These are phyloP conservation scores for Myotis brandtii DNA, from an alignment of 2,113 vertebrate species.

Conservation along the genomic window DNA sequence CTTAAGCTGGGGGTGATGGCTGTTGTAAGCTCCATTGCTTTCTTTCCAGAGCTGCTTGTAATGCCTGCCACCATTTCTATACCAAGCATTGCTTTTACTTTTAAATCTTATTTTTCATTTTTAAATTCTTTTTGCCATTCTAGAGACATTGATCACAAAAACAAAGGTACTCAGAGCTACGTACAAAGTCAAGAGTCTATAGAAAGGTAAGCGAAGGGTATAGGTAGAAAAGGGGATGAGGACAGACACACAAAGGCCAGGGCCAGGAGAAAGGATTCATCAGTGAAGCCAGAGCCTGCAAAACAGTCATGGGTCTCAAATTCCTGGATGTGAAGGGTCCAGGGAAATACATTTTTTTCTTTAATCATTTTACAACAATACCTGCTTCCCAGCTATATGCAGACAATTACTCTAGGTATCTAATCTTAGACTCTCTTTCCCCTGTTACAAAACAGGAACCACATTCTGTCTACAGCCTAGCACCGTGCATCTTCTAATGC, in stretches of 20 bases:
- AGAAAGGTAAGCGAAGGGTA: neutral
- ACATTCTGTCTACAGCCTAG: neutral
- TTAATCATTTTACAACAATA: slow-evolving; percentile 7
- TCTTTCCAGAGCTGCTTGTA: neutral
- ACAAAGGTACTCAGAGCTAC: neutral
- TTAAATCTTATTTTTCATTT: neutral
- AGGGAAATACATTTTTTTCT: neutral
- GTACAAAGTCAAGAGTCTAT: neutral
- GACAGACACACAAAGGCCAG: neutral
- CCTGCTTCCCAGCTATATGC: neutral
- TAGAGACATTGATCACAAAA: neutral
- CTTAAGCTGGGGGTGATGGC: neutral
- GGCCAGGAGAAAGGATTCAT: neutral
- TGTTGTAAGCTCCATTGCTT: neutral
- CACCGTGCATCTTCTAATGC: neutral
- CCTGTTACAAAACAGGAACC: neutral
- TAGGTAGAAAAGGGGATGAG: neutral
- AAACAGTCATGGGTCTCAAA: neutral
- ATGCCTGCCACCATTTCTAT: neutral
- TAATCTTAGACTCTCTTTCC: neutral
- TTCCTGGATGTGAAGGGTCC: neutral
- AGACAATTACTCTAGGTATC: neutral
- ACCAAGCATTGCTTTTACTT: neutral
- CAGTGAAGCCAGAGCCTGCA: neutral
- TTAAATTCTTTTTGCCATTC: neutral